Conservation (phyloP, 2,797 vertebrate genomes). For the Synaphobranchus kaupii region DNA sequence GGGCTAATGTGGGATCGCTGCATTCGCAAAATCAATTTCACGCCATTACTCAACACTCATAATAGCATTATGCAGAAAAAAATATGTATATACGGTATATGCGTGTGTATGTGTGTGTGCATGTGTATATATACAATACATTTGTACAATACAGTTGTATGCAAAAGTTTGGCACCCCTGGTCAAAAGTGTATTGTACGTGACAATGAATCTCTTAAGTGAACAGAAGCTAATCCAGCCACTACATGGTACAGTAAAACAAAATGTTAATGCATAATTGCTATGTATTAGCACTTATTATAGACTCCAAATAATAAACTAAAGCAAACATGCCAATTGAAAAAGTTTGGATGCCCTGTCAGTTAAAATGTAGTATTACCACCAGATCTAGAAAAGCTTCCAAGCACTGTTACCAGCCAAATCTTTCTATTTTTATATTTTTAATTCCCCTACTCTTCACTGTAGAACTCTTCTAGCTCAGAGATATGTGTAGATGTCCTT, state of each 20-base stretch:
- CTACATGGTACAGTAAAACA: too few relatives aligned
- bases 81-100: neutral
- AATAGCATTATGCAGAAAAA: neutral
- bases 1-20: neutral
- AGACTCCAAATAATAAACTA: neutral
- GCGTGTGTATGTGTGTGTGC: neutral
- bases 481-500: neutral
- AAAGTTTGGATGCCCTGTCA: neutral
- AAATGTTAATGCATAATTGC: neutral
- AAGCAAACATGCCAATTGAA: neutral
- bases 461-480: neutral
- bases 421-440: neutral
- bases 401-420: neutral
- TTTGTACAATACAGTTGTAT: neutral
- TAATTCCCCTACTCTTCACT: neutral
- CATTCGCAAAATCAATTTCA: neutral
- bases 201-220: neutral
- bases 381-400: neutral
- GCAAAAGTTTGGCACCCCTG: neutral
- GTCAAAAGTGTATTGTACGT: neutral
- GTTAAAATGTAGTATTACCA: neutral
- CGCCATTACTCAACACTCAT: neutral
- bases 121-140: too few relatives aligned
- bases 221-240: neutral
- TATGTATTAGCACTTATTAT: neutral